Conservation (phyloP, 2,113 vertebrate species). For the Catharus bicknelli region DNA sequence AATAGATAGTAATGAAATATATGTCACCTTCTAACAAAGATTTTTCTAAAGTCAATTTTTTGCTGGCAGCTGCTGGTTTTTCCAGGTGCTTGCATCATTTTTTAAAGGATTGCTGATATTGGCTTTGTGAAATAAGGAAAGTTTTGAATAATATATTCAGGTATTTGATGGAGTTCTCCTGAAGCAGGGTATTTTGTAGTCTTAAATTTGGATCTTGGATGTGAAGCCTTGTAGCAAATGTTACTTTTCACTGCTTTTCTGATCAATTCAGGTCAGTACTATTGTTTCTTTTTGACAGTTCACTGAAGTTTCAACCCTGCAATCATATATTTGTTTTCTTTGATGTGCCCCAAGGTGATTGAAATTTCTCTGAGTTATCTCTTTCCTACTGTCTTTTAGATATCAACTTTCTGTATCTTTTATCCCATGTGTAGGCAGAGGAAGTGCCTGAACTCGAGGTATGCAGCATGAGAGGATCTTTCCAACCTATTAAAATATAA, state of each 20-base stretch:
- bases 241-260: not conserved
- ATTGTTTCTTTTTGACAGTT: not conserved
- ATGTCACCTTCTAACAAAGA: constrained; percentile 62
- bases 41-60: constrained; percentile 60
- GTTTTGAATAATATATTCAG: constrained; percentile 40
- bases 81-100: constrained; percentile 8
- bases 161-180: constrained; percentile 1
- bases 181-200: not conserved
- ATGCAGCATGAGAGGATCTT: not conserved
- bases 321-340: not conserved
- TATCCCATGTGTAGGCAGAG: not conserved
- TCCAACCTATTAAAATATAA: constrained; percentile 6
- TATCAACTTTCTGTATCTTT: not conserved
- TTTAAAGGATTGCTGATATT: constrained; percentile 46
- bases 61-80: constrained; percentile 33
- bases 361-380: not conserved
- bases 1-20: constrained; percentile 58
- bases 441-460: not conserved
- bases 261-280: not conserved
- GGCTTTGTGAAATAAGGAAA: constrained; percentile 19
- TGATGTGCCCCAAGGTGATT: not conserved
- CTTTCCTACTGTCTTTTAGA: not conserved
- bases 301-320: not conserved
- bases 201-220: constrained; percentile 7
- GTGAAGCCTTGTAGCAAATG: not conserved